Base-by-base conservation (phyloP, 2,797 vertebrate species). In the Zenarchopterus dispar region DNA sequence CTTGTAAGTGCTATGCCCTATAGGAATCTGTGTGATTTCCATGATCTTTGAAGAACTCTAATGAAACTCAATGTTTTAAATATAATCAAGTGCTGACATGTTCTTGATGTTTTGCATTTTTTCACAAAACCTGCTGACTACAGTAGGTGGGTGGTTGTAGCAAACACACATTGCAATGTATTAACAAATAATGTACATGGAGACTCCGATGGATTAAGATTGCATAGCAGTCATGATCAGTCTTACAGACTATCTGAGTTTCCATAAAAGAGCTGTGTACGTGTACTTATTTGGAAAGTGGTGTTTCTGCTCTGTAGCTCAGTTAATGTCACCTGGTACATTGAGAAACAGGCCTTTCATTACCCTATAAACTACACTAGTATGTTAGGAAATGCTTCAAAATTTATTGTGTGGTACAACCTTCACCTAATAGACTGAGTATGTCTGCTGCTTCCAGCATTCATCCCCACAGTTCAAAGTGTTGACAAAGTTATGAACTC, bases 1-100 rank as follows among this genome's bases (percentile, higher is more conserved):
- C 8, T 78, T 99, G 97, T 99, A 91, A 97, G 97, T 94, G 4
- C 19, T 21, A 1, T 2, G 0, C 1, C n/a, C 24, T 7, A 5
- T 43, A 44, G 3, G 43, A n/a, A 46, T 57, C 16, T 44, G 2
- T 54, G 10, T 45, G 16, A 62, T 55, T 55, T 41, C 31, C 56
- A 18, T 26, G 23, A 54, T 47, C 1, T 49, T 57, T 59, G 7
- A 56, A 65, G 9, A 36, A 19, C 28, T 61, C 4, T n/a, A 48
- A 56, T 59, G 13, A 67, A 41, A 8, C 16, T 1, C 1, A 1
- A 4, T 19, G 36, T 67, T n/a, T 1, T 1, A 52, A 67, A 58
- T 56, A 22, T 81, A 69, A 84, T 44, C n/a, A 33, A 19, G 61
- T 66, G 31, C 42, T 56, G 43, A 52, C 76, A 72, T 78, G 67